phyloP scores from a whole-genome alignment of 2,113 vertebrate genomes.

The Gallinago paraguaiae region DNA sequence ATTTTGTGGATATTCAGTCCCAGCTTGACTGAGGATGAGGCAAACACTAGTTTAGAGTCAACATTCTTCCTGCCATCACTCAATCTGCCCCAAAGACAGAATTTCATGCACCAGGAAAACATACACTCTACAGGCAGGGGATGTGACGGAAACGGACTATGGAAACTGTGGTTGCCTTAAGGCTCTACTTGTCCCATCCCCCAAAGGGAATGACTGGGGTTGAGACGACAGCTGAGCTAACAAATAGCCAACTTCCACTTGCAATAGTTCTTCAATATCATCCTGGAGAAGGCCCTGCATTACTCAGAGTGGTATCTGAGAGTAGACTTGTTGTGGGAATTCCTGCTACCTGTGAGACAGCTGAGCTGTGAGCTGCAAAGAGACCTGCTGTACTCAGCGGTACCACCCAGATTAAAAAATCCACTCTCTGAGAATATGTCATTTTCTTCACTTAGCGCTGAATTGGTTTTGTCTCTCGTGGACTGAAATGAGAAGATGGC shows the following conservation, averaged over 20 bases:
- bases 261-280: background rate
- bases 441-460: background rate
- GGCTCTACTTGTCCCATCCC: background rate
- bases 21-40: background rate
- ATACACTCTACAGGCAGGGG: fast-evolving
- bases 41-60: background rate
- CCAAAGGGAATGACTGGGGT: background rate
- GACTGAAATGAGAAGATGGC: slow-evolving; percentile 51
- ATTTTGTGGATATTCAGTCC: background rate
- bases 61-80: background rate
- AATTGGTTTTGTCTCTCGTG: slow-evolving; percentile 19
- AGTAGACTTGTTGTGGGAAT: background rate
- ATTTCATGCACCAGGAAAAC: background rate
- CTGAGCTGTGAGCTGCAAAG: background rate
- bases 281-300: background rate
- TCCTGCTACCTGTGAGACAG: background rate
- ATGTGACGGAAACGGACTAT: background rate
- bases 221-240: background rate
- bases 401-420: background rate
- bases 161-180: background rate
- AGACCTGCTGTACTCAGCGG: background rate
- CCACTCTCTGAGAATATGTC: background rate
- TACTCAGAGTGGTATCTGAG: background rate
- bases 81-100: background rate
- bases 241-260: background rate